Conservation (phyloP, 2,113 vertebrate genomes). For the Ptychochromis oligacanthus region DNA sequence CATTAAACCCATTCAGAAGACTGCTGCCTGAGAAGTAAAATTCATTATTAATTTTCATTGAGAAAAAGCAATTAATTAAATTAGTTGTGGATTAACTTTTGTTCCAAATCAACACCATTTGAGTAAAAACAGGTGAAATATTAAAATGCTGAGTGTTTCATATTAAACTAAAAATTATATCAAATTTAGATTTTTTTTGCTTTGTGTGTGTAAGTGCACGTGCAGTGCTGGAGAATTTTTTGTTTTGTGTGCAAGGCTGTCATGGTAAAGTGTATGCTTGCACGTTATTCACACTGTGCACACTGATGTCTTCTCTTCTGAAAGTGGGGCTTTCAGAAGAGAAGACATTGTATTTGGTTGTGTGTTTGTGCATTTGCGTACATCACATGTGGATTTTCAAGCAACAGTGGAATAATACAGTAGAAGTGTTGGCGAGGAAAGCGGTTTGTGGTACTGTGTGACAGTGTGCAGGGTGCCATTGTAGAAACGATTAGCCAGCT, state of each 20-base stretch:
- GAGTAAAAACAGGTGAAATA: not conserved
- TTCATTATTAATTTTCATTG: not conserved
- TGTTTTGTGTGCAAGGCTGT: not conserved
- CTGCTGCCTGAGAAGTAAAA: not conserved
- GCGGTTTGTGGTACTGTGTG: constrained; percentile 72
- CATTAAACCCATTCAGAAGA: not conserved
- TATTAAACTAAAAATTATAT: not conserved
- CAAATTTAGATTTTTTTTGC: not conserved
- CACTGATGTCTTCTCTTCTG: not conserved
- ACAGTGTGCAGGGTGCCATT: constrained; percentile 75
- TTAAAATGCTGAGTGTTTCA: not conserved
- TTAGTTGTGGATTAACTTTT: not conserved
- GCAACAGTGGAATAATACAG: constrained; percentile 61
- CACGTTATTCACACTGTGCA: not conserved
- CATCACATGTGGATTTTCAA: constrained; percentile 52
- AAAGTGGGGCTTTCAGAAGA: constrained; percentile 18
- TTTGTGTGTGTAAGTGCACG: not conserved
- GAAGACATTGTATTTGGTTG: constrained; percentile 1
- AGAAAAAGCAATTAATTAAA: not conserved
- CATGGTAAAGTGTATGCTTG: not conserved
- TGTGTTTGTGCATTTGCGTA: constrained; percentile 29
- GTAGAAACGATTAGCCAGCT: constrained; percentile 81
- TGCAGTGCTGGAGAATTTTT: not conserved
- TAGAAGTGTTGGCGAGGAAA: constrained; percentile 65
- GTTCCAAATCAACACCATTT: not conserved